Evolutionary conservation across 2,797 vertebrate species (phyloP).

Genomic region (Chloroceryle inda): DNA sequence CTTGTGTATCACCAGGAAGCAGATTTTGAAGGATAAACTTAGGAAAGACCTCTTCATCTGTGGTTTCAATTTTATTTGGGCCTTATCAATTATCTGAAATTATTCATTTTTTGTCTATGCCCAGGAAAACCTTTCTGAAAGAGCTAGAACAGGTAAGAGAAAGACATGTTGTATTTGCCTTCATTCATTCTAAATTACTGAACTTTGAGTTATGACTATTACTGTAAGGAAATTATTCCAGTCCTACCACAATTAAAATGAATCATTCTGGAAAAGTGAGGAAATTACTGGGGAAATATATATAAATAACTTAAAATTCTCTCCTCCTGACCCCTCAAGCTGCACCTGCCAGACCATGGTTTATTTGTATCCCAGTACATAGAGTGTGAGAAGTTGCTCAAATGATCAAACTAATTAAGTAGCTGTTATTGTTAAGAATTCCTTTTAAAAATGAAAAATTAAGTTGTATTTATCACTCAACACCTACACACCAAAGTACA

Average conservation of each 20-base stretch:
- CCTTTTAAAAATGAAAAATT: conserved; percentile 68
- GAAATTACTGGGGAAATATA: background rate
- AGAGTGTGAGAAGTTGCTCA: background rate
- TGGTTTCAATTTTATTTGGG: background rate
- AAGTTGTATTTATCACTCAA: conserved; percentile 72
- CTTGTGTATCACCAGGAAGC: background rate
- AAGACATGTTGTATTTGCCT: background rate
- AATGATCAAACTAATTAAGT: conserved; percentile 64
- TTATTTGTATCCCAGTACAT: background rate
- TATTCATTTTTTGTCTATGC: background rate
- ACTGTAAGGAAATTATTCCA: background rate
- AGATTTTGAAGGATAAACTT: background rate
- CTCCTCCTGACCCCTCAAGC: background rate
- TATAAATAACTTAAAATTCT: background rate
- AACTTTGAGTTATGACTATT: background rate
- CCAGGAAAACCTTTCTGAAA: background rate
- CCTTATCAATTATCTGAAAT: background rate
- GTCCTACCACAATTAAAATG: background rate
- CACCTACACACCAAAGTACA: conserved; percentile 71
- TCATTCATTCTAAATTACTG: background rate
- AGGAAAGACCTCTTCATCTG: background rate
- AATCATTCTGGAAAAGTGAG: conserved; percentile 18
- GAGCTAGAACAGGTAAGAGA: background rate
- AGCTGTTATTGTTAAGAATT: conserved; percentile 41
- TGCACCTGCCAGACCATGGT: background rate